Conservation (phyloP, 2,113 vertebrate species). For the Columba livia region DNA sequence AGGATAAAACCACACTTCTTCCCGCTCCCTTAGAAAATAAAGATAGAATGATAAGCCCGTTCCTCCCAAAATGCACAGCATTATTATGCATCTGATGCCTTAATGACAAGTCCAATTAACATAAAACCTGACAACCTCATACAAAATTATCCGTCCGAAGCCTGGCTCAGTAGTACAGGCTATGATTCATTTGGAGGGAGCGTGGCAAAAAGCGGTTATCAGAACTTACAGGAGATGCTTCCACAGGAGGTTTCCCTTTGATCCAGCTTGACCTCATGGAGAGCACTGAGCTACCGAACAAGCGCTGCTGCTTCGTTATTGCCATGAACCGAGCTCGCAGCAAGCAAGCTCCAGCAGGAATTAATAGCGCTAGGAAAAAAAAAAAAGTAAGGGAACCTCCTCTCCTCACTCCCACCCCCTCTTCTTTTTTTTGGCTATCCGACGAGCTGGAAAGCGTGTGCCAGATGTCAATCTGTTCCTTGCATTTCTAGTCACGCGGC, state of each 20-base stretch:
- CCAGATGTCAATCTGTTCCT: slow-evolving; percentile 28
- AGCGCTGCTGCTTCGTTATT: not conserved
- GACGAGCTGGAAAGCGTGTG: not conserved
- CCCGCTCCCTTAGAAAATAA: not conserved
- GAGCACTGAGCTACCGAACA: slow-evolving; percentile 12
- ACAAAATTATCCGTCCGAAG: not conserved
- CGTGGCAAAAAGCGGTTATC: not conserved
- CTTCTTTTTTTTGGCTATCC: not conserved
- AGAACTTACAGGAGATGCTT: slow-evolving; percentile 70
- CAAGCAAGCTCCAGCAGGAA: not conserved
- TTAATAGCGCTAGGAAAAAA: not conserved
- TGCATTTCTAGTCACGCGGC: not conserved
- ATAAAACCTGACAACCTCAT: not conserved
- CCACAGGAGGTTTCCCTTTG: slow-evolving; percentile 67
- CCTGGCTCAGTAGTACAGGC: not conserved
- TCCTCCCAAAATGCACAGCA: not conserved
- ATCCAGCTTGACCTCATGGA: slow-evolving; percentile 78
- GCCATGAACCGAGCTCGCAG: not conserved
- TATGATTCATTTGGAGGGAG: not conserved
- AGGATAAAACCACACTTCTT: not conserved
- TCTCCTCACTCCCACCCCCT: not conserved
- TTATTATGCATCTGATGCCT: not conserved
- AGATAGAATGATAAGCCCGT: not conserved
- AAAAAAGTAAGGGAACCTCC: slow-evolving; percentile 14
- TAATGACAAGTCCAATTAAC: not conserved